Percentiles rank a stretch among this genome's conserved stretches.
Evolutionary conservation across 37 sponge, comb jelly and placozoan genomes (phyloP).

Genomic region (Oscarella lobularis): DNA sequence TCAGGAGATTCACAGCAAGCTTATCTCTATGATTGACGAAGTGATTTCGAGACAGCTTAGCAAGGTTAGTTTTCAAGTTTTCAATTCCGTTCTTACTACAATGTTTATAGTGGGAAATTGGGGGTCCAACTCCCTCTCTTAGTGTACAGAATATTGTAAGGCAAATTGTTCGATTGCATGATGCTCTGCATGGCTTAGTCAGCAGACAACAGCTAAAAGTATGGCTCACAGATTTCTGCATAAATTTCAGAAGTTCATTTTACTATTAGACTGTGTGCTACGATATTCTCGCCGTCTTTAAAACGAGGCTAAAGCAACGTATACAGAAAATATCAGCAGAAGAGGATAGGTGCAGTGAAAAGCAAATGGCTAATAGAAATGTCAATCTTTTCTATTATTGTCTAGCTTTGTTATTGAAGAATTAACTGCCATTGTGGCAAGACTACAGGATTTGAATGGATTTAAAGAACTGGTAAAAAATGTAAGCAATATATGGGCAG

Average conservation of each 20-base stretch:
- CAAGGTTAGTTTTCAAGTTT: conserved; percentile 14
- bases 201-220: conserved; percentile 55
- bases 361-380: not conserved
- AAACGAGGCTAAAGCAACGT: conserved; percentile 14
- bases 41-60: conserved; percentile 50
- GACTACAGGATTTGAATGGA: not conserved
- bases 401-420: not conserved
- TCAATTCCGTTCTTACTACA: not conserved
- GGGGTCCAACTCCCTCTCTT: conserved; percentile 64
- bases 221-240: conserved; percentile 11
- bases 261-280: conserved; percentile 34
- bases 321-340: conserved; percentile 18
- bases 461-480: no score
- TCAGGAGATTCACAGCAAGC: conserved; percentile 56
- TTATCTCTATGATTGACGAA: conserved; percentile 83
- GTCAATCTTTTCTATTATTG: not conserved
- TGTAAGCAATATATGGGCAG: no score
- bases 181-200: conserved; percentile 67
- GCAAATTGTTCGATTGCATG: conserved; percentile 80
- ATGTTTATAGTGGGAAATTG: conserved; percentile 68
- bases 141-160: conserved; percentile 53
- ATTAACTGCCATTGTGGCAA: not conserved
- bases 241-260: conserved; percentile 18
- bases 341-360: no score
- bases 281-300: conserved; percentile 40